These are phyloP conservation scores for Rosalia funebris DNA, from an alignment of 2,888 invertebrate species.

Conservation along the genomic window DNA sequence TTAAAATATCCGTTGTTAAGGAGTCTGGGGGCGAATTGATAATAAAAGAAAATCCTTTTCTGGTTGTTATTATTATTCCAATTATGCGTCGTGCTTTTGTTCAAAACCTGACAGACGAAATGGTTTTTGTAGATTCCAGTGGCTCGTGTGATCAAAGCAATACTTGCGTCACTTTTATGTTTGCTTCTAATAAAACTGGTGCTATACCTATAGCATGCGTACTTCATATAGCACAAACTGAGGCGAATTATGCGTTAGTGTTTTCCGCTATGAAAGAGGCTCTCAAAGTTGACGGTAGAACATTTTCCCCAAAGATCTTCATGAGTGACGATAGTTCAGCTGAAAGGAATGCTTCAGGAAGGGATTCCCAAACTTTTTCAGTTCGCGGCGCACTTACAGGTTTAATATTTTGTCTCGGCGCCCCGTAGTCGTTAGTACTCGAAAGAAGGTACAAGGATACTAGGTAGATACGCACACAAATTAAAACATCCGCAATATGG, in stretches of 20 bases:
- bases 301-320: background rate
- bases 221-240: too few species aligned
- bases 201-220: constrained; percentile 30
- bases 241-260: constrained; percentile 27
- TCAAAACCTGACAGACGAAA: constrained; percentile 23
- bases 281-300: background rate
- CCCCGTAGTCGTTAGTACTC: too few species aligned
- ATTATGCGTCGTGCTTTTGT: constrained; percentile 32
- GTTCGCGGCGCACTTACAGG: too few species aligned
- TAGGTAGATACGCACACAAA: too few species aligned
- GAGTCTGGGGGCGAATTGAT: background rate
- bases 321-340: background rate
- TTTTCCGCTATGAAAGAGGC: constrained; percentile 18
- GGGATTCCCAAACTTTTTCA: too few species aligned
- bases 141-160: constrained; percentile 34
- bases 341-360: background rate
- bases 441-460: too few species aligned
- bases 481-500: too few species aligned
- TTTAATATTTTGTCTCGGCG: too few species aligned
- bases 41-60: background rate
- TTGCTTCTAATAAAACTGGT: constrained; percentile 28
- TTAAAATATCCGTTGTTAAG: background rate
- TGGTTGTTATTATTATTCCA: constrained; percentile 20
- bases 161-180: constrained; percentile 34
- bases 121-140: constrained; percentile 38